phyloP scores from a whole-genome alignment of 1,140 invertebrate genomes.

The Diachasmimorpha longicaudata region DNA sequence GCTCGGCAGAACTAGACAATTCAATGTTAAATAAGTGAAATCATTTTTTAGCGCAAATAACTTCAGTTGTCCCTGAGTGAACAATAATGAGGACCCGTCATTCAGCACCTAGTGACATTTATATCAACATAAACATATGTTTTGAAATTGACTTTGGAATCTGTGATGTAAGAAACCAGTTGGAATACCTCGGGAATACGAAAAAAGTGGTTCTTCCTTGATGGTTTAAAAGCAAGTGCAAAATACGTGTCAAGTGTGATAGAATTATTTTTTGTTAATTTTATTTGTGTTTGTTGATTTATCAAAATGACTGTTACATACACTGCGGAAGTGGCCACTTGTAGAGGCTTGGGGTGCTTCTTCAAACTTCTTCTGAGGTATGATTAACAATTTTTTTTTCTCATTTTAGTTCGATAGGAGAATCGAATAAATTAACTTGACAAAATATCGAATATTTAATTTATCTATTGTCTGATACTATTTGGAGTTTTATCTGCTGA shows the following conservation, averaged over 20 bases:
- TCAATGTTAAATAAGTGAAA: background rate
- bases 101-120: background rate
- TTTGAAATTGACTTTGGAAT: background rate
- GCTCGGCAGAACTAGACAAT: too few species aligned
- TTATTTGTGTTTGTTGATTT: background rate
- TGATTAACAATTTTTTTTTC: background rate
- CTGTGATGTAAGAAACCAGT: background rate
- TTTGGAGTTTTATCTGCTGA: too few species aligned
- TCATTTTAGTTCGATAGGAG: background rate
- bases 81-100: background rate
- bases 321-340: slow-evolving; percentile 87
- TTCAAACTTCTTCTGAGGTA: slow-evolving; percentile 82
- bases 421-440: background rate
- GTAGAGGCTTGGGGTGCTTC: slow-evolving; percentile 83
- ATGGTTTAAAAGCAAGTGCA: background rate
- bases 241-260: background rate
- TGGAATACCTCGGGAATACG: background rate
- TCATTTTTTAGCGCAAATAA: background rate
- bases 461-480: background rate
- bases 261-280: background rate
- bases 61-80: background rate
- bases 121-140: background rate
- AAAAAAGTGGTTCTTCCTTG: background rate
- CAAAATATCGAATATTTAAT: too few species aligned
- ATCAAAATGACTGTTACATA: slow-evolving; percentile 84